A percentile compares a stretch with the other conserved stretches of the same genome.
phyloP scores from a whole-genome alignment of 2,888 invertebrate species.

The Melinopterus prodromus region DNA sequence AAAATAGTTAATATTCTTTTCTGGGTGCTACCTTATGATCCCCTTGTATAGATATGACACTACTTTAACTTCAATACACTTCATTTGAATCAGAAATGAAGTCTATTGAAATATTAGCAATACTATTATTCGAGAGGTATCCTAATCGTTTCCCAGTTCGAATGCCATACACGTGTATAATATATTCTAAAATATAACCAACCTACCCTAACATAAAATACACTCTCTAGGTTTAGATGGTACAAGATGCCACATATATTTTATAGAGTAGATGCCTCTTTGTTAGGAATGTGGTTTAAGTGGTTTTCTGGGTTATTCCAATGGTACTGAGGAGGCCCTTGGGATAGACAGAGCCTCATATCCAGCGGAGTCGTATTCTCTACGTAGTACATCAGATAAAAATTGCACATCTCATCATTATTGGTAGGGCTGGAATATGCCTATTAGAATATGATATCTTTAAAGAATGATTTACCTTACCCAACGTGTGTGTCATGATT shows the following conservation, averaged over 20 bases:
- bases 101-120: no score
- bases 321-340: slow-evolving; percentile 85
- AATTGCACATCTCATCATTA: slow-evolving; percentile 95
- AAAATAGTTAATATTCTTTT: no score
- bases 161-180: not conserved
- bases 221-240: not conserved
- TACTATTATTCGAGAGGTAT: not conserved
- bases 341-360: slow-evolving; percentile 83
- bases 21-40: no score
- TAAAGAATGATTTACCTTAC: slow-evolving; percentile 60
- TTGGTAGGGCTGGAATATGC: slow-evolving; percentile 73
- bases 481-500: slow-evolving; percentile 75
- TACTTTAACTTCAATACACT: no score
- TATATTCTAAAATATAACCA: not conserved
- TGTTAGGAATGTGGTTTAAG: slow-evolving; percentile 79
- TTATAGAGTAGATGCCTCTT: slow-evolving; percentile 70
- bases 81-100: no score
- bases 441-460: no score
- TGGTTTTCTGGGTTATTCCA: slow-evolving; percentile 74
- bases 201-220: not conserved
- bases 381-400: slow-evolving; percentile 94
- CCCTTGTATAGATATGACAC: no score
- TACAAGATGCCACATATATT: not conserved
- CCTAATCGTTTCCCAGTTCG: not conserved
- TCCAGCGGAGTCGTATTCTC: slow-evolving; percentile 76